A percentile compares a stretch with the other conserved stretches of the same genome.
These are phyloP conservation scores for Sciurus niger DNA, from an alignment of 2,113 vertebrate species.

Conservation along the genomic window DNA sequence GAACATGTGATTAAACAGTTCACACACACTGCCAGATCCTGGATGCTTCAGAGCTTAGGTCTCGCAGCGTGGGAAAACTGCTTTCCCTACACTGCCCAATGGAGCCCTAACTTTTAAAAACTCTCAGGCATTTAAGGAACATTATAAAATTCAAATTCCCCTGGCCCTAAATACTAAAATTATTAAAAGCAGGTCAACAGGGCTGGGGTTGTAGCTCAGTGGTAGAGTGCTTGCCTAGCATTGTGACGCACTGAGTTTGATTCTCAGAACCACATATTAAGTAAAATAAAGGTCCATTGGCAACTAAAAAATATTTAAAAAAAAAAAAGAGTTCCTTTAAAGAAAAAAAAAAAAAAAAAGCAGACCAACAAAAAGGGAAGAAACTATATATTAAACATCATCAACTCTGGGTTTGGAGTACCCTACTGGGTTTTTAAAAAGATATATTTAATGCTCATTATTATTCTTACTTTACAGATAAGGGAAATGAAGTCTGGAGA, in stretches of 20 bases:
- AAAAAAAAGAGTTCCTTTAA: no score
- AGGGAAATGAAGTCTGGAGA: background rate
- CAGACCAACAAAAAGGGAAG: background rate
- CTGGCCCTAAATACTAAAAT: background rate
- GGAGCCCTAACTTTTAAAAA: background rate
- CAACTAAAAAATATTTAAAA: no score
- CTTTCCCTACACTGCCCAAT: background rate
- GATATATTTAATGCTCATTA: background rate
- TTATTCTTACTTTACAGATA: background rate
- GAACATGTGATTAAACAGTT: background rate
- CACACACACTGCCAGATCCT: background rate
- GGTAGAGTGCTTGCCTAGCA: no score
- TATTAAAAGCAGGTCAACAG: background rate
- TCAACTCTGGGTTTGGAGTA: background rate
- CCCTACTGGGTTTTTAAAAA: background rate
- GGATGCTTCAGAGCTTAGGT: background rate
- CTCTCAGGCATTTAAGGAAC: background rate
- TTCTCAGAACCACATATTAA: no score
- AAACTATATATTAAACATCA: slow-evolving; percentile 32
- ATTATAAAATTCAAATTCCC: background rate
- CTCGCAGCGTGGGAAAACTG: background rate
- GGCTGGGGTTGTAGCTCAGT: background rate
- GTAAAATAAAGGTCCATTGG: no score
- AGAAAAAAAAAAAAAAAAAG: background rate
- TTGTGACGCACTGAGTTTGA: no score